These are phyloP conservation scores for Dolomedes plantarius DNA, from an alignment of 2,888 invertebrate genomes.

Conservation along the genomic window DNA sequence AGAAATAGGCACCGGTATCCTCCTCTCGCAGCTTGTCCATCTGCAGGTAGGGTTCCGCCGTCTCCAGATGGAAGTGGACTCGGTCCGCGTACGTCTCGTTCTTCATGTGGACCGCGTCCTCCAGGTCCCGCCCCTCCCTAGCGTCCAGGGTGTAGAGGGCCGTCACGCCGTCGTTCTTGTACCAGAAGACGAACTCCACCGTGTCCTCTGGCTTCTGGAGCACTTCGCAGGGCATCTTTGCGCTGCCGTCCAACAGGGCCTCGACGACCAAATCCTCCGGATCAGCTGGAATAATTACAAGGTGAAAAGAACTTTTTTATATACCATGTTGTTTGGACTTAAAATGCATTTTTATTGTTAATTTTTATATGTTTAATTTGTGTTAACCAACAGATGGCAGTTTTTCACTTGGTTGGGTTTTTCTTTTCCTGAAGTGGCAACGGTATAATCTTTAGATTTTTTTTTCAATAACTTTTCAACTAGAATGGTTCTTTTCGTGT, in stretches of 20 bases:
- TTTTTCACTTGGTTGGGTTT: too few relatives aligned
- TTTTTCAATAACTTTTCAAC: too few relatives aligned
- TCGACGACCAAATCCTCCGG: conserved; percentile 33
- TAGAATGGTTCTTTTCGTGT: too few relatives aligned
- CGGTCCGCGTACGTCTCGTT: conserved; percentile 59
- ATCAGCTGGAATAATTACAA: not conserved
- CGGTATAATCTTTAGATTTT: too few relatives aligned
- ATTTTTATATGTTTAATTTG: too few relatives aligned
- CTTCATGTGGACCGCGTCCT: conserved; percentile 37
- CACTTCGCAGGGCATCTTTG: conserved; percentile 63
- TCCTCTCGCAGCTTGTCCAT: conserved; percentile 50
- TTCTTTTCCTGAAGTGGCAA: too few relatives aligned
- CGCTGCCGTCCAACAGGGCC: conserved; percentile 61
- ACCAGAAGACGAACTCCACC: conserved; percentile 68
- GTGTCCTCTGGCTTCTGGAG: conserved; percentile 38
- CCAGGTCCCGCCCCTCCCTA: conserved; percentile 20
- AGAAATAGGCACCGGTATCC: conserved; percentile 56
- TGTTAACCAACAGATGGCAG: too few relatives aligned
- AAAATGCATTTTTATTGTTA: too few relatives aligned
- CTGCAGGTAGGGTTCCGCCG: conserved; percentile 36
- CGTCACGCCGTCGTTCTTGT: conserved; percentile 67
- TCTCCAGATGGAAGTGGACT: conserved; percentile 45
- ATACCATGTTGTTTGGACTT: too few relatives aligned
- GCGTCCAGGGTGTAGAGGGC: conserved; percentile 62
- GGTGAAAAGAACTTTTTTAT: too few relatives aligned